Evolutionary conservation across 2,113 vertebrate genomes (phyloP), one percentile per base, ranked within the genome.

Genomic region (Pseudolaguvia tuberculata): DNA sequence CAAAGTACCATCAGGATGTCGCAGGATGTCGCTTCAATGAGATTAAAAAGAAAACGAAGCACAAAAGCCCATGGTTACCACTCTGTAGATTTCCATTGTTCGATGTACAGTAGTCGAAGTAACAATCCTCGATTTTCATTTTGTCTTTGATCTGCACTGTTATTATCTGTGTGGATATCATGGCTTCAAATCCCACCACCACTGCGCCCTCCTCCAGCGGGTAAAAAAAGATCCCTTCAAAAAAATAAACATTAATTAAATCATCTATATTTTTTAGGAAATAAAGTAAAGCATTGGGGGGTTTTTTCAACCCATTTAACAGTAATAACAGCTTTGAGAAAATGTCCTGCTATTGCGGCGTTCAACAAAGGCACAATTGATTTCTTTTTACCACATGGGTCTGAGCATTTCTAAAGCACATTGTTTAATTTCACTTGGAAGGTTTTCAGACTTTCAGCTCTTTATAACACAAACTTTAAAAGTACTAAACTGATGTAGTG

Each of bases 101-200:
- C 17, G 86, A 53, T 76, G 79, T 83, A 84, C 90, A 90, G 84
- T 84, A 84, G 3, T 93, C 84, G 0, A 85, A 58, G 74, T 84
- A 89, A 51, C 84, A 81, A 21, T 92, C 91, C 0, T 94, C 93
- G 1, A 96, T 87, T 84, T 94, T 96, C 78, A 91, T 85, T 86
- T 97, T 99, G 90, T 96, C 95, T 83, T 94, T 97, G 85, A 98
- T 93, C 87, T 96, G 95, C 78, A 98, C 88, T 0, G 94, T 97
- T 79, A 98, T 88, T 0, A 93, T 90, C 0, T 91, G 91, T 56
- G 77, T 89, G 18, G 92, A 91, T 59, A 95, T 89, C 68, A 95
- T 91, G 0, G 94, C 94, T 81, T 99, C 95, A 0, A 98, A 99
- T 8, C 97, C 95, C 0, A 99, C 91, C 0, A 99, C 92, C 0